phyloP scores from a whole-genome alignment of 2,113 vertebrate genomes.

The Hydrochoerus hydrochaeris region DNA sequence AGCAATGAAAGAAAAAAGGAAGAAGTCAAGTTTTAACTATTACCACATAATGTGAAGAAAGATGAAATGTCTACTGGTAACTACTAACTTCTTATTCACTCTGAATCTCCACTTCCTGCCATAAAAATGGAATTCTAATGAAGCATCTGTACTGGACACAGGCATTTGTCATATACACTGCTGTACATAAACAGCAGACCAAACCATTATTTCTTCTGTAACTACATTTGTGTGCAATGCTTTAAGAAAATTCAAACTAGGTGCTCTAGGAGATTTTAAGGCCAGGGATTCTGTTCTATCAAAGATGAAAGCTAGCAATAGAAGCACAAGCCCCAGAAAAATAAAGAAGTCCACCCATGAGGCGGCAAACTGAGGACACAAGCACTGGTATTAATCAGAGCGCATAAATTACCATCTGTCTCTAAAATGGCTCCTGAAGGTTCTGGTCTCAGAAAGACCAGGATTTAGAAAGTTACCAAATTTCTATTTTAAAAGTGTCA shows the following conservation, averaged over 20 bases:
- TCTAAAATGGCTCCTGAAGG: neutral
- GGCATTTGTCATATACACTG: neutral
- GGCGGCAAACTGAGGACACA: neutral
- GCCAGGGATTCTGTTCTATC: neutral
- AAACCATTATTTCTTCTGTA: neutral
- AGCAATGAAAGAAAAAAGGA: neutral
- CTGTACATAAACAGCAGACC: neutral
- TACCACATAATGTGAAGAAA: neutral
- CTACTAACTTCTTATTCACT: neutral
- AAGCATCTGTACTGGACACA: neutral
- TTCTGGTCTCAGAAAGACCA: neutral
- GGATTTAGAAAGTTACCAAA: neutral
- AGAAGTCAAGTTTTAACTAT: neutral
- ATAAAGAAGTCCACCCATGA: neutral
- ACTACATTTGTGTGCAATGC: neutral
- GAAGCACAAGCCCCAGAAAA: neutral
- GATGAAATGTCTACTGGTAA: neutral
- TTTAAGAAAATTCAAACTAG: neutral
- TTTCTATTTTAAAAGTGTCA: constrained; percentile 35
- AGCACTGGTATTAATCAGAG: neutral
- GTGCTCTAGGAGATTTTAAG: neutral
- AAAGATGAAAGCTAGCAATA: neutral
- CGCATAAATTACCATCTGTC: neutral
- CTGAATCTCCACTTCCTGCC: neutral
- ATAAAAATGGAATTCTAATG: neutral